These are phyloP conservation scores for Glareola pratincola DNA, from an alignment of 2,113 vertebrate genomes.

Conservation along the genomic window DNA sequence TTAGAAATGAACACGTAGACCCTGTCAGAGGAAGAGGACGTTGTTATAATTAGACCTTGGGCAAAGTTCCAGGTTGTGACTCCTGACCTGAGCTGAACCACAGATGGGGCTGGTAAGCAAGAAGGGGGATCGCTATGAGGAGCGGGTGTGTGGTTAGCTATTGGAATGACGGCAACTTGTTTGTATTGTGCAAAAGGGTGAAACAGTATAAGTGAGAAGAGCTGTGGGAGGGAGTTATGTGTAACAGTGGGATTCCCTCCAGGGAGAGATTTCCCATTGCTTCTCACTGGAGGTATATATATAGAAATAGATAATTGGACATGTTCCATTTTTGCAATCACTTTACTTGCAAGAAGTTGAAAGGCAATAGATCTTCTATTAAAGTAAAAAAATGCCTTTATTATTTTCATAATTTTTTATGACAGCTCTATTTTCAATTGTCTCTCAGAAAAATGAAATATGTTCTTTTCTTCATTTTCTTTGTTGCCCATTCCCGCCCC, in stretches of 20 bases:
- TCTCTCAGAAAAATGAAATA: not conserved
- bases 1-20: slow-evolving; percentile 40
- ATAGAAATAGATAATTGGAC: not conserved
- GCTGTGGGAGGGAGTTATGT: not conserved
- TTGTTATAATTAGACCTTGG: slow-evolving; percentile 58
- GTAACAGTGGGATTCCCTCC: not conserved
- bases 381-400: accelerated
- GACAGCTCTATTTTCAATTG: not conserved
- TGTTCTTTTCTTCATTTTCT: not conserved
- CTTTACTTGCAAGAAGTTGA: not conserved
- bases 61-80: slow-evolving; percentile 37
- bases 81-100: slow-evolving; percentile 40
- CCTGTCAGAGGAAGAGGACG: slow-evolving; percentile 37
- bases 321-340: not conserved
- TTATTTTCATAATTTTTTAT: not conserved
- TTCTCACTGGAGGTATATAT: not conserved
- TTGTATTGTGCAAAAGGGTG: slow-evolving; percentile 18
- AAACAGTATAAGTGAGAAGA: not conserved
- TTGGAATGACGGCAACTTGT: not conserved
- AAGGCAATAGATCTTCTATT: not conserved
- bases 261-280: slow-evolving; percentile 1
- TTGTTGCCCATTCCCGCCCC: not conserved
- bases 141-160: not conserved
- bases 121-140: not conserved
- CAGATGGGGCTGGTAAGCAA: not conserved